phyloP scores from a whole-genome alignment of 1,140 invertebrate species.

The Saccostrea cuccullata region DNA sequence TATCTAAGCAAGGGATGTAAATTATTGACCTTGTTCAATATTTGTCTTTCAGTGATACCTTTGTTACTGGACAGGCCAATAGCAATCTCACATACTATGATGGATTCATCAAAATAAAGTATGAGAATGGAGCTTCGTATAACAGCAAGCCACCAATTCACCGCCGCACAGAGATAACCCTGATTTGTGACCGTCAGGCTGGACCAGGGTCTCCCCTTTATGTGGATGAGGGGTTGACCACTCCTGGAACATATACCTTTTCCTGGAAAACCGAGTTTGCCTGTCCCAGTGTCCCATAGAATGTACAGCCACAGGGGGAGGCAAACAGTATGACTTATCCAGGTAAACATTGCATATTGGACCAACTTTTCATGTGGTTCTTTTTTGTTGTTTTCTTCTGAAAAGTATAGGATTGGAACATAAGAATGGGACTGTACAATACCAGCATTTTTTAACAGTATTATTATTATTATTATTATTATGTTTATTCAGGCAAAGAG shows the following conservation, averaged over 20 bases:
- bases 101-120: constrained; percentile 77
- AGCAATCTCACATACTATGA: constrained; percentile 71
- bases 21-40: not conserved
- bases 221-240: constrained; percentile 60
- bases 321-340: constrained; percentile 75
- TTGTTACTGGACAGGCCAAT: constrained; percentile 66
- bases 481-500: too few species aligned
- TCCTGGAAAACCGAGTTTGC: constrained; percentile 76
- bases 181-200: constrained; percentile 75
- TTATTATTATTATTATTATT: too few species aligned
- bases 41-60: constrained; percentile 54
- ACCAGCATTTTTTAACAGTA: too few species aligned
- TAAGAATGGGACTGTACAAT: too few species aligned
- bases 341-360: constrained; percentile 55
- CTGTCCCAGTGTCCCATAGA: constrained; percentile 71
- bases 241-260: constrained; percentile 70
- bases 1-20: too few species aligned
- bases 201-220: constrained; percentile 72
- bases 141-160: constrained; percentile 59
- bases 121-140: constrained; percentile 72
- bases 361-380: too few species aligned
- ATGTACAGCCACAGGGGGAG: constrained; percentile 65
- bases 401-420: too few species aligned
- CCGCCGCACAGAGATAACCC: constrained; percentile 74
- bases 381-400: too few species aligned